Evolutionary conservation across 2,113 vertebrate genomes (phyloP).

Genomic region (Ceyx margarethae): DNA sequence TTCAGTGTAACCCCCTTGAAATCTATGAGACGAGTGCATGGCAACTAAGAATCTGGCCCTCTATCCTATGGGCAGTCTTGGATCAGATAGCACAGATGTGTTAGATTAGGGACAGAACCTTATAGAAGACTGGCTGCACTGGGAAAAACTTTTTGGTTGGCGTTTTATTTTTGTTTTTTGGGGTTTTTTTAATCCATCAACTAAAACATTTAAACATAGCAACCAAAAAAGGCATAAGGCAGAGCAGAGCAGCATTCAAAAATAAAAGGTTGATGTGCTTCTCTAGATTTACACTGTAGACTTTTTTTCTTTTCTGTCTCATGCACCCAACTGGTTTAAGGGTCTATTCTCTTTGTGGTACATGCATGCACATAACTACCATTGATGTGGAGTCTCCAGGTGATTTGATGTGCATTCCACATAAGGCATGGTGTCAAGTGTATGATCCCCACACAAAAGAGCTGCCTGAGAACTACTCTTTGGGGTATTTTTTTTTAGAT

Average conservation of each 20-base stretch:
- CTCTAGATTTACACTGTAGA: constrained; percentile 7
- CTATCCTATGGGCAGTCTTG: constrained; percentile 10
- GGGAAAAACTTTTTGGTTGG: neutral
- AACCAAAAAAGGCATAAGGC: neutral
- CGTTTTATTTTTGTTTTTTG: no score
- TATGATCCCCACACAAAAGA: constrained; percentile 58
- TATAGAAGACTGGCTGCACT: neutral
- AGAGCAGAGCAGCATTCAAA: neutral
- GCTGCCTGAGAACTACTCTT: constrained; percentile 32
- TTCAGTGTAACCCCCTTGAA: constrained; percentile 33
- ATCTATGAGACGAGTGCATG: neutral
- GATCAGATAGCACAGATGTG: constrained; percentile 59
- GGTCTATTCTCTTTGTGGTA: constrained; percentile 54
- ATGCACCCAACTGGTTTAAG: constrained; percentile 28
- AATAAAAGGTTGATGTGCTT: neutral
- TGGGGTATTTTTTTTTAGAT: neutral
- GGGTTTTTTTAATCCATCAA: neutral
- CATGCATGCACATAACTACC: constrained; percentile 61
- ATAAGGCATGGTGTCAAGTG: constrained; percentile 65
- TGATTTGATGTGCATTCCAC: constrained; percentile 72
- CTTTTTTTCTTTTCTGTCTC: neutral
- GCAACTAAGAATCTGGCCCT: constrained; percentile 1
- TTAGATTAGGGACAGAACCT: constrained; percentile 45
- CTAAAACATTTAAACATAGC: neutral
- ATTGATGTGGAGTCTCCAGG: constrained; percentile 62